These are phyloP conservation scores for Sandelia bainsii DNA, from an alignment of 2,797 vertebrate genomes.

Conservation along the genomic window DNA sequence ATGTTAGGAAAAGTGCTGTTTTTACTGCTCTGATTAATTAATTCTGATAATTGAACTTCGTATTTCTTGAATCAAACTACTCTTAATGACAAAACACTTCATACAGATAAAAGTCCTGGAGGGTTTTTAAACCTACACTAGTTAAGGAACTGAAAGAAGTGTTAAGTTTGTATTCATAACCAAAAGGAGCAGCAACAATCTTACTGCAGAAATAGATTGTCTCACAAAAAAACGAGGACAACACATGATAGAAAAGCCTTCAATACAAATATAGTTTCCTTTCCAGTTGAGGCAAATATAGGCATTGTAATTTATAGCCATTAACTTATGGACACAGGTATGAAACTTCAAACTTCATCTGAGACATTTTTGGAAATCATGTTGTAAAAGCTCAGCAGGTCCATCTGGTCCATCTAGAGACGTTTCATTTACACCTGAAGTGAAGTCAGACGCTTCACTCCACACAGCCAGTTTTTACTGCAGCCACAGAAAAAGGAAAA, in stretches of 20 bases:
- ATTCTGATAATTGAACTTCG: too few relatives aligned
- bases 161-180: constrained; percentile 7
- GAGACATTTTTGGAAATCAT: constrained; percentile 35
- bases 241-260: constrained; percentile 1
- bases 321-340: constrained; percentile 11
- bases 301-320: background rate
- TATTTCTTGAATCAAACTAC: background rate
- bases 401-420: constrained; percentile 59
- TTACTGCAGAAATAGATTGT: constrained; percentile 1
- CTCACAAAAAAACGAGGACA: constrained; percentile 11
- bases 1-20: too few relatives aligned
- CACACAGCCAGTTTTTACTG: constrained; percentile 15
- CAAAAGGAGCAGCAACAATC: constrained; percentile 15
- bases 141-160: constrained; percentile 2
- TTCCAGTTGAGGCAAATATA: constrained; percentile 28
- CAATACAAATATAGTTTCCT: constrained; percentile 6
- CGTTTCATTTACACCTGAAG: constrained; percentile 56
- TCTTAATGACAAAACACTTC: background rate
- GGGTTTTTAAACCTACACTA: constrained; percentile 24
- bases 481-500: constrained; percentile 17
- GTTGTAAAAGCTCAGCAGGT: constrained; percentile 61
- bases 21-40: too few relatives aligned
- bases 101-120: constrained; percentile 9
- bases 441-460: constrained; percentile 49
- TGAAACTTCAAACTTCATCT: constrained; percentile 1